Percentiles rank a stretch among this genome's conserved stretches.
Conservation (phyloP, 2,888 invertebrate genomes). For the Aspidapion aeneum region DNA sequence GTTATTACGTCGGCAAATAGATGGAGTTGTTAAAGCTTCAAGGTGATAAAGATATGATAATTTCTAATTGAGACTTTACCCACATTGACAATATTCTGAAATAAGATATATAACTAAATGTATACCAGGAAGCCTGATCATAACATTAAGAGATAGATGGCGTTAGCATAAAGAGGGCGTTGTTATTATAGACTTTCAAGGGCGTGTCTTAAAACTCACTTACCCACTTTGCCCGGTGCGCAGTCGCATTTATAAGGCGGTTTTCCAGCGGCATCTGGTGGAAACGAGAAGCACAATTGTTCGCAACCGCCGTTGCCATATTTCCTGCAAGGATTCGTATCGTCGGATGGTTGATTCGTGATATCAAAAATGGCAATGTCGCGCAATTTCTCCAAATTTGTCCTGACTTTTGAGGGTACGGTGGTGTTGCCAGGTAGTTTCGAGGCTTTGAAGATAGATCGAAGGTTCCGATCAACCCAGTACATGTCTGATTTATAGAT, state of each 20-base stretch:
- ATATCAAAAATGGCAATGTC: conserved; percentile 91
- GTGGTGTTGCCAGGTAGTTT: conserved; percentile 72
- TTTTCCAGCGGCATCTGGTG: conserved; percentile 55
- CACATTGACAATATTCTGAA: no score
- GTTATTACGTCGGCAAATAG: no score
- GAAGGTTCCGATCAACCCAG: conserved; percentile 93
- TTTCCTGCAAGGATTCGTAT: conserved; percentile 75
- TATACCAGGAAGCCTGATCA: no score
- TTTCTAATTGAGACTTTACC: no score
- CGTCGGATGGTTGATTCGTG: conserved; percentile 81
- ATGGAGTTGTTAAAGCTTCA: no score
- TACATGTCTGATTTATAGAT: conserved; percentile 81
- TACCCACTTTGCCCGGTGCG: conserved; percentile 72
- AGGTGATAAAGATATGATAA: no score
- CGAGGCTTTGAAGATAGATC: conserved; percentile 76
- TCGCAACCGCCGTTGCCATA: conserved; percentile 82
- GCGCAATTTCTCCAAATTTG: conserved; percentile 79
- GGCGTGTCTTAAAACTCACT: no score
- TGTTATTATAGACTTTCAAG: no score
- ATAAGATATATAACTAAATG: no score
- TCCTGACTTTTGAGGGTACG: conserved; percentile 68
- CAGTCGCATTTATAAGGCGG: conserved; percentile 81
- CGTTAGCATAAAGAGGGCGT: no score
- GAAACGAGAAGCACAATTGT: conserved; percentile 93
- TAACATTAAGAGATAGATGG: no score